Percentiles rank a stretch among this genome's conserved stretches.
Conservation (phyloP, 2,888 invertebrate genomes). For the Syrphus vitripennis region DNA sequence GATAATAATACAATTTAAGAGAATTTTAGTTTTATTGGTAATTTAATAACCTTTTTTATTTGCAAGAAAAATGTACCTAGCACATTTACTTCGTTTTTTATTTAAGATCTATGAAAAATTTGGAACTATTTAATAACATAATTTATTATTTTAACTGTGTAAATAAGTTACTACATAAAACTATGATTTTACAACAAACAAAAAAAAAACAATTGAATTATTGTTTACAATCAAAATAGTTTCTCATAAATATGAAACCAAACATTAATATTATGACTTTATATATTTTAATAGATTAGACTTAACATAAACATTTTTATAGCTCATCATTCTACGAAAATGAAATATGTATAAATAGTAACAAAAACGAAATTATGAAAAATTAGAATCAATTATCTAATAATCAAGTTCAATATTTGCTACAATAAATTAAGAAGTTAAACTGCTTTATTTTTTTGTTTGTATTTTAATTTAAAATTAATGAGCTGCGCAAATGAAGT, state of each 20-base stretch:
- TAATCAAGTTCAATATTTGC: not conserved
- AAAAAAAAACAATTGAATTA: not conserved
- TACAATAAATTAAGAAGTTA: not conserved
- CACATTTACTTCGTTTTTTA: not conserved
- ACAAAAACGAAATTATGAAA: not conserved
- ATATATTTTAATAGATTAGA: not conserved
- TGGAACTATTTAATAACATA: not conserved
- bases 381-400: not conserved
- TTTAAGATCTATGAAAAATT: not conserved
- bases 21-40: no score
- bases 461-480: not conserved
- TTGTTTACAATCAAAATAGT: not conserved
- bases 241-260: not conserved
- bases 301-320: not conserved
- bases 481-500: not conserved
- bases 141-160: constrained; percentile 11
- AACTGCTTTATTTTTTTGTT: not conserved
- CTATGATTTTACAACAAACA: not conserved
- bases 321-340: not conserved
- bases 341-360: not conserved
- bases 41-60: not conserved
- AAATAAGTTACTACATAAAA: not conserved
- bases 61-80: not conserved
- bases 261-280: constrained; percentile 1
- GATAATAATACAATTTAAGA: not conserved